Evolutionary conservation across 2,113 vertebrate genomes (phyloP).

Genomic region (Triplophysa tibetana): DNA sequence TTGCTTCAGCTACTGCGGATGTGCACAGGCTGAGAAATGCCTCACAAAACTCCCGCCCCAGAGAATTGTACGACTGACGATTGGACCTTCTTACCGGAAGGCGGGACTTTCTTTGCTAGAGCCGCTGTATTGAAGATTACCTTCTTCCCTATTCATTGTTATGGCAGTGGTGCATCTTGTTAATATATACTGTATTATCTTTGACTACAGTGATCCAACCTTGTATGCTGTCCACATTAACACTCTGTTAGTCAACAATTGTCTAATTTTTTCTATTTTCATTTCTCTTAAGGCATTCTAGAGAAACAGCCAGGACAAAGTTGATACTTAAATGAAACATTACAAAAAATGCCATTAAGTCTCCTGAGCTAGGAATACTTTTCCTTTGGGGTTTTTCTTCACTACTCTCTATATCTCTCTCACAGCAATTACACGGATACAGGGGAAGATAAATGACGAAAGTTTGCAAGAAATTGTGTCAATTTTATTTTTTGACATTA

Average conservation of each 20-base stretch:
- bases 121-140: too few species aligned
- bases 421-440: not conserved
- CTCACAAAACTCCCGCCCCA: too few species aligned
- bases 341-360: not conserved
- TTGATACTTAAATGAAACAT: not conserved
- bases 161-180: too few species aligned
- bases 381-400: not conserved
- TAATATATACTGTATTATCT: too few species aligned
- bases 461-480: slow-evolving; percentile 1
- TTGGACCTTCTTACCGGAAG: too few species aligned
- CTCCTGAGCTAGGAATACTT: not conserved
- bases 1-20: too few species aligned
- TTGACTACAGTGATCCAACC: too few species aligned
- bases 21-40: too few species aligned
- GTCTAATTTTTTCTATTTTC: not conserved
- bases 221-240: too few species aligned
- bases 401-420: not conserved
- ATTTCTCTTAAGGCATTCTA: not conserved
- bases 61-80: too few species aligned
- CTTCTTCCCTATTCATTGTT: too few species aligned
- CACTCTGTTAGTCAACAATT: not conserved
- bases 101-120: too few species aligned
- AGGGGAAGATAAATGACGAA: not conserved
- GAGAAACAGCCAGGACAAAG: not conserved
- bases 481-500: slow-evolving; percentile 15